Evolutionary conservation across 2,797 vertebrate species (phyloP), one percentile per base, ranked within the genome.

Genomic region (Anguilla megastoma): DNA sequence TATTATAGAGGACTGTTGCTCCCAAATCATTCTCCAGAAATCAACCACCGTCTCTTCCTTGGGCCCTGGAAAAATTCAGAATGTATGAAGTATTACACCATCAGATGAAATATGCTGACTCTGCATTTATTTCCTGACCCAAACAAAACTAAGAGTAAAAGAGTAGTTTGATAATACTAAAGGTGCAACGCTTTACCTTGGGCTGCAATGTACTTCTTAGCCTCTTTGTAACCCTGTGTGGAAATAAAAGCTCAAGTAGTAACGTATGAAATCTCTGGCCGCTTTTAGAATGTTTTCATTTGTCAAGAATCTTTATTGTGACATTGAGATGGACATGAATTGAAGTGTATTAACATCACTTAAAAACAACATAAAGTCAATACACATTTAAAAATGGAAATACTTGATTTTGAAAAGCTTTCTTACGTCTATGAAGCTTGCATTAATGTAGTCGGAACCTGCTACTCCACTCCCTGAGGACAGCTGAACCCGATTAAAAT

Each of bases 21-120:
- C 99, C 99, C 98, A 99, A 90, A 99, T 94, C 99, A 99, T 99
- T 94, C 97, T 97, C 99, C 99, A 99, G 94, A 99, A 99, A 92
- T 99, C 98, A 89, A 93, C 91, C 0, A 97, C 94, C 0, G 98
- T 99, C 92, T 99, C 98, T 0, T 99, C 98, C 90, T 98, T 98
- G 10, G 99, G 99, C 0, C 99, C 98, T 99, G 63, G n/a, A 76
- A 86, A 21, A 69, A 66, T 52, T 33, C 10, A 84, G 36, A 16
- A 2, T 24, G 52, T 48, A 80, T 18, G 41, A 16, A 41, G 18
- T n/a, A 52, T 50, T 50, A 50, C 18, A 24, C n/a, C 63, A 41
- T 3, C 14, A n/a, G 41, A 48, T 86, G 69, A 86, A 69, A 86
- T 30, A 7, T 50, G 16, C 45, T 74, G 36, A 12, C 48, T 33